These are phyloP conservation scores for Meloidogyne hapla DNA, from an alignment of 1,140 invertebrate genomes.

Conservation along the genomic window DNA sequence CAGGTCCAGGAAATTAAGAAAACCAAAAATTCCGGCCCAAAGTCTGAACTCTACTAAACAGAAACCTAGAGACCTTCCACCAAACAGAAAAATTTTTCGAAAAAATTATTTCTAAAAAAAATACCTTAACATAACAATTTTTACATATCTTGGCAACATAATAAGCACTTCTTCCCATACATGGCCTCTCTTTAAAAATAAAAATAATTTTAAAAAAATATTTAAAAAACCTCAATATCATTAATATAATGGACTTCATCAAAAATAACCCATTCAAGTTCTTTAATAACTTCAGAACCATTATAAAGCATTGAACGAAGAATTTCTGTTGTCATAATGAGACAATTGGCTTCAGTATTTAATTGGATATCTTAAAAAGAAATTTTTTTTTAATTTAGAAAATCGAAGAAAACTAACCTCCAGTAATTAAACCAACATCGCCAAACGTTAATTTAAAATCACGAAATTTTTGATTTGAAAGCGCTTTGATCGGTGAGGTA, in stretches of 20 bases:
- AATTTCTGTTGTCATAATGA: conserved; percentile 99
- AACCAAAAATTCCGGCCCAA: too few species aligned
- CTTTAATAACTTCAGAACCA: conserved; percentile 86
- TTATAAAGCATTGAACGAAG: conserved; percentile 93
- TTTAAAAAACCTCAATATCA: conserved; percentile 74
- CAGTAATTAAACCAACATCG: conserved; percentile 89
- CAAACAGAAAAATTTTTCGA: not conserved
- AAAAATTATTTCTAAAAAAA: not conserved
- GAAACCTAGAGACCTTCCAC: too few species aligned
- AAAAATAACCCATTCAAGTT: conserved; percentile 97
- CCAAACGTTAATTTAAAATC: conserved; percentile 82
- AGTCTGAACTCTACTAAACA: too few species aligned
- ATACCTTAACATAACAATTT: conserved; percentile 77
- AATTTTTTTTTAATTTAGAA: not conserved
- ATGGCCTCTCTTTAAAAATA: conserved; percentile 77
- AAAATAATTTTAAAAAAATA: conserved; percentile 3
- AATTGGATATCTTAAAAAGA: conserved; percentile 74
- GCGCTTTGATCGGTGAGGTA: conserved; percentile 97
- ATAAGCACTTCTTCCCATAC: conserved; percentile 99
- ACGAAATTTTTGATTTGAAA: conserved; percentile 98
- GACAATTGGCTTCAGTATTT: conserved; percentile 84
- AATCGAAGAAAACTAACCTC: too few species aligned
- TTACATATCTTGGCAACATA: conserved; percentile 86
- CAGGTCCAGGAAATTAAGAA: too few species aligned
- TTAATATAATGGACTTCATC: conserved; percentile 99